Conservation (phyloP, 2,113 vertebrate genomes). For the Hippolais icterina region DNA sequence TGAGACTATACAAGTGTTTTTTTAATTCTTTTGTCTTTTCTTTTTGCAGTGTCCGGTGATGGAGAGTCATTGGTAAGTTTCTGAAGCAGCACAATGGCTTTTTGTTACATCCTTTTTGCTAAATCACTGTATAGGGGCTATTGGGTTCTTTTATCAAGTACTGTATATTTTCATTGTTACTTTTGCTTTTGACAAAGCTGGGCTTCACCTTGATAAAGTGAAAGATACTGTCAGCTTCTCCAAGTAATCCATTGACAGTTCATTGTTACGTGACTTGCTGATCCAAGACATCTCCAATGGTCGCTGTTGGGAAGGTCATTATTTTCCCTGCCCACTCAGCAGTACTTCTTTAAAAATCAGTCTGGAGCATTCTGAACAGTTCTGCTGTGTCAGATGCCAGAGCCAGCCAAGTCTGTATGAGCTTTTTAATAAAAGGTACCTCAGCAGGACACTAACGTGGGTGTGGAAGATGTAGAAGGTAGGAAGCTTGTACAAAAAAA, state of each 20-base stretch:
- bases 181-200: neutral
- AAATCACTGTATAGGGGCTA: neutral
- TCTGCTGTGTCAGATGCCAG: neutral
- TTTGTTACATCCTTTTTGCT: neutral
- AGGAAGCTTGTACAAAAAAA: neutral
- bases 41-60: constrained; percentile 82
- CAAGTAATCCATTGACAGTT: neutral
- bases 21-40: neutral
- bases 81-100: neutral
- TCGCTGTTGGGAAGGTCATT: neutral
- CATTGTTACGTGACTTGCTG: rapidly evolving
- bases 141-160: neutral
- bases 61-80: constrained; percentile 89
- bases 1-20: neutral
- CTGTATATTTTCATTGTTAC: neutral
- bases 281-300: neutral
- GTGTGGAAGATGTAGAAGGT: neutral
- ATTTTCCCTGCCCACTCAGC: neutral
- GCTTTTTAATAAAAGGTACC: neutral
- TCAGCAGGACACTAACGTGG: neutral
- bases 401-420: neutral
- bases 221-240: neutral
- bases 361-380: neutral
- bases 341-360: neutral
- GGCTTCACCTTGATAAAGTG: neutral